A percentile compares a stretch with the other conserved stretches of the same genome.
phyloP scores from a whole-genome alignment of 2,797 vertebrate species.

The Sebastes minor region DNA sequence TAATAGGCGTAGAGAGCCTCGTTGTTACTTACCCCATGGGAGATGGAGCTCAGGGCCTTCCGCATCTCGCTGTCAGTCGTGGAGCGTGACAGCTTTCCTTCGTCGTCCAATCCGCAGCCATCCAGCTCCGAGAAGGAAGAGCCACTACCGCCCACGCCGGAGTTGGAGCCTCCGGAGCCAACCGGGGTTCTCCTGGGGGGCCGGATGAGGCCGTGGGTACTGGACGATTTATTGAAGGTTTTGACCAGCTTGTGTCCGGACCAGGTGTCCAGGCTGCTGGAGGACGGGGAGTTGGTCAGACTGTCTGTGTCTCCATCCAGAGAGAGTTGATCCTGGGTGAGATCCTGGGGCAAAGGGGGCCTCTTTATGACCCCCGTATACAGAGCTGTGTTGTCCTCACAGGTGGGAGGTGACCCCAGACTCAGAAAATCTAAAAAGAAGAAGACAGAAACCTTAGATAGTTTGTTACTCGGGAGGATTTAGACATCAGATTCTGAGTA shows the following conservation, averaged over 20 bases:
- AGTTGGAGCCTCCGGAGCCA: conserved; percentile 69
- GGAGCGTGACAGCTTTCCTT: conserved; percentile 90
- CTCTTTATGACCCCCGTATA: conserved; percentile 96
- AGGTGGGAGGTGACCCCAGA: conserved; percentile 83
- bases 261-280: conserved; percentile 93
- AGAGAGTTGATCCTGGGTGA: conserved; percentile 86
- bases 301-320: conserved; percentile 89
- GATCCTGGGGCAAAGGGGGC: conserved; percentile 82
- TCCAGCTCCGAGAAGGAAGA: conserved; percentile 90
- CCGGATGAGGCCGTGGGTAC: conserved; percentile 90
- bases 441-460: neutral
- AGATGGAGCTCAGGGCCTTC: conserved; percentile 91
- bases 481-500: conserved; percentile 2
- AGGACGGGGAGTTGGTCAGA: conserved; percentile 90
- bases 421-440: conserved; percentile 81
- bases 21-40: conserved; percentile 97
- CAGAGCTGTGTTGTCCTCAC: conserved; percentile 90
- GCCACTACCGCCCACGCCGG: conserved; percentile 83
- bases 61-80: conserved; percentile 94
- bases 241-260: conserved; percentile 93
- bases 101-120: conserved; percentile 85
- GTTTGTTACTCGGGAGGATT: conserved; percentile 11
- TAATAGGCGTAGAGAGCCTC: conserved; percentile 92
- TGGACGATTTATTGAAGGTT: conserved; percentile 89
- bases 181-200: conserved; percentile 88